These are phyloP conservation scores for Ceyx margarethae DNA, from an alignment of 2,113 vertebrate species.

Conservation along the genomic window DNA sequence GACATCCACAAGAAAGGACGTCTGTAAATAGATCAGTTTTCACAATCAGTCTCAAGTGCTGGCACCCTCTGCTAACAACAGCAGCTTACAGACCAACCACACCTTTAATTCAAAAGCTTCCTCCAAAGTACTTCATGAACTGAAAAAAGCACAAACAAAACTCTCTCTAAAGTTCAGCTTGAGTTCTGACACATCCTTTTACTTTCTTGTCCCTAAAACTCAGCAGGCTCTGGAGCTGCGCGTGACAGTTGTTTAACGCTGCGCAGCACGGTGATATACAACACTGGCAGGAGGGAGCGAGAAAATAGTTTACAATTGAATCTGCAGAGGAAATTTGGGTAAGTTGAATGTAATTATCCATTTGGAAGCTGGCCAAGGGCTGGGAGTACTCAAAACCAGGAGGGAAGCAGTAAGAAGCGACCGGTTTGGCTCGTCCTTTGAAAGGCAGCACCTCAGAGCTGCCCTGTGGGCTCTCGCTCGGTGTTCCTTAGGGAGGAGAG, in stretches of 20 bases:
- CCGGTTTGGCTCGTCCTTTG: neutral
- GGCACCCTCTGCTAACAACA: neutral
- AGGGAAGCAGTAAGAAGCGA: neutral
- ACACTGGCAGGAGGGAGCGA: slow-evolving; percentile 3
- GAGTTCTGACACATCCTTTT: neutral
- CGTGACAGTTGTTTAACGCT: neutral
- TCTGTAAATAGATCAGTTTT: neutral
- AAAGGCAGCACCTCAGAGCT: neutral
- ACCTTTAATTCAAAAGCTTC: neutral
- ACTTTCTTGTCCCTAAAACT: neutral
- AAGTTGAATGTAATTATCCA: slow-evolving; percentile 50
- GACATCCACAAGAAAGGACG: neutral
- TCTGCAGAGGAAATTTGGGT: slow-evolving; percentile 48
- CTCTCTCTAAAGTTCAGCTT: neutral
- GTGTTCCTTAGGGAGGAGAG: fast-evolving
- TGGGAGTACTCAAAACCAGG: neutral
- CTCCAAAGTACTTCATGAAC: neutral
- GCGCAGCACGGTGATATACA: neutral
- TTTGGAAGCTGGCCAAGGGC: slow-evolving; percentile 29
- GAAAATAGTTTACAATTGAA: slow-evolving; percentile 36
- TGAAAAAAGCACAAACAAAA: neutral
- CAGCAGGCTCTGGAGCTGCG: neutral
- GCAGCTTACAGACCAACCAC: neutral
- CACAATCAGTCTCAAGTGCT: neutral
- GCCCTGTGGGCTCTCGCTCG: fast-evolving